Evolutionary conservation across 2,113 vertebrate species (phyloP).

Genomic region (Eretmochelys imbricata): DNA sequence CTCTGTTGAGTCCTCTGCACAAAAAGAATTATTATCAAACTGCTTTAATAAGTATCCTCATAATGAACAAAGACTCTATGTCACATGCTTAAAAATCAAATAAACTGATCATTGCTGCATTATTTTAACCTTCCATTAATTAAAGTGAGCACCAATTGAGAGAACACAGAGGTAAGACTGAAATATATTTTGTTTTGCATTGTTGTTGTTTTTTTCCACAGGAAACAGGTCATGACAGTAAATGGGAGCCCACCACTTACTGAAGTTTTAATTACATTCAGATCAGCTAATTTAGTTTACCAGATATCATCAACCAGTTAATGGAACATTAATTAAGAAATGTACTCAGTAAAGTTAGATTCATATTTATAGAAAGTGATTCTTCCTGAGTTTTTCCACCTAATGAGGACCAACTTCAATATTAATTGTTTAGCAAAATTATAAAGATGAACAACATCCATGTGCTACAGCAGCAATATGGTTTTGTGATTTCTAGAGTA

Average conservation of each 20-base stretch:
- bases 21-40: slow-evolving; percentile 20
- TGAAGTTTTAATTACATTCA: slow-evolving; percentile 59
- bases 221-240: neutral
- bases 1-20: neutral
- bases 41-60: slow-evolving; percentile 13
- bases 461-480: neutral
- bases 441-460: slow-evolving; percentile 13
- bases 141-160: neutral
- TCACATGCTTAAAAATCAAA: slow-evolving; percentile 16
- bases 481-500: neutral
- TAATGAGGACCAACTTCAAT: neutral
- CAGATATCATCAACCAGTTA: slow-evolving; percentile 40
- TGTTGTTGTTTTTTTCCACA: neutral
- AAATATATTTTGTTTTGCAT: neutral
- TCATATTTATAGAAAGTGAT: slow-evolving; percentile 38
- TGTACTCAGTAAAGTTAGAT: slow-evolving; percentile 39
- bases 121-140: slow-evolving; percentile 39
- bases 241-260: slow-evolving; percentile 10
- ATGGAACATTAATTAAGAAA: slow-evolving; percentile 69
- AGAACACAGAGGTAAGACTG: neutral
- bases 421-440: slow-evolving; percentile 30
- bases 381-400: slow-evolving; percentile 22
- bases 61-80: slow-evolving; percentile 13
- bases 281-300: slow-evolving; percentile 49
- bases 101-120: slow-evolving; percentile 32